A percentile compares a stretch with the other conserved stretches of the same genome.
These are phyloP conservation scores for Xestia c-nigrum DNA, from an alignment of 2,888 invertebrate genomes.

Conservation along the genomic window DNA sequence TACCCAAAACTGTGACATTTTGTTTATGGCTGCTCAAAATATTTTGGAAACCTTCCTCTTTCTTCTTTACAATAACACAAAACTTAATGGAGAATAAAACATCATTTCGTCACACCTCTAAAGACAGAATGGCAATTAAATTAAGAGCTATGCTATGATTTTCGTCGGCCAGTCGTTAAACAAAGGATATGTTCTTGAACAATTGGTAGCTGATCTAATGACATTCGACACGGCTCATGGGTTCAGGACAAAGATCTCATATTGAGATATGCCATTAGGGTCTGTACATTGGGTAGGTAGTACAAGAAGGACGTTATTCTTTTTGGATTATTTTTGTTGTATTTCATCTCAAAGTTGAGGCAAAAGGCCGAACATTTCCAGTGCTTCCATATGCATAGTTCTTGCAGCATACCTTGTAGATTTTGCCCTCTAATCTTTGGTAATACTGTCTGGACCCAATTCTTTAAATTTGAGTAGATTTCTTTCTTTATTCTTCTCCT, in stretches of 20 bases:
- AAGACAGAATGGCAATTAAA: slow-evolving; percentile 52
- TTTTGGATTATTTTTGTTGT: not conserved
- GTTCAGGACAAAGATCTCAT: slow-evolving; percentile 74
- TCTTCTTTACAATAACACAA: not conserved
- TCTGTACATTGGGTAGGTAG: not conserved
- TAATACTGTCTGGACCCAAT: not conserved
- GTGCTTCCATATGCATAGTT: not conserved
- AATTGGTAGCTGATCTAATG: slow-evolving; percentile 73
- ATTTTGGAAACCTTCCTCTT: slow-evolving; percentile 1
- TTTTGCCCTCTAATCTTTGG: not conserved
- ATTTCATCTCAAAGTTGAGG: not conserved
- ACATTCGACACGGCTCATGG: slow-evolving; percentile 78
- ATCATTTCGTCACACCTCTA: slow-evolving; percentile 30
- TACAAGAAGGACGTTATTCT: not conserved
- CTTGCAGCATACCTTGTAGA: not conserved
- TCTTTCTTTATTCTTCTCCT: not conserved
- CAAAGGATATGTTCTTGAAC: slow-evolving; percentile 63
- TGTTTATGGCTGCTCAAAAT: not conserved
- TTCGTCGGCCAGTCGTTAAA: slow-evolving; percentile 50
- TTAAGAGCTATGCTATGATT: slow-evolving; percentile 42
- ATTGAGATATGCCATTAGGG: slow-evolving; percentile 53
- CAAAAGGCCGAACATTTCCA: not conserved
- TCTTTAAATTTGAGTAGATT: not conserved
- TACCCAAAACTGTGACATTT: not conserved
- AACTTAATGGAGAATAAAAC: slow-evolving; percentile 29